Percentiles rank a stretch among this genome's conserved stretches.
Evolutionary conservation across 2,888 invertebrate genomes (phyloP).

Genomic region (Nezara viridula): DNA sequence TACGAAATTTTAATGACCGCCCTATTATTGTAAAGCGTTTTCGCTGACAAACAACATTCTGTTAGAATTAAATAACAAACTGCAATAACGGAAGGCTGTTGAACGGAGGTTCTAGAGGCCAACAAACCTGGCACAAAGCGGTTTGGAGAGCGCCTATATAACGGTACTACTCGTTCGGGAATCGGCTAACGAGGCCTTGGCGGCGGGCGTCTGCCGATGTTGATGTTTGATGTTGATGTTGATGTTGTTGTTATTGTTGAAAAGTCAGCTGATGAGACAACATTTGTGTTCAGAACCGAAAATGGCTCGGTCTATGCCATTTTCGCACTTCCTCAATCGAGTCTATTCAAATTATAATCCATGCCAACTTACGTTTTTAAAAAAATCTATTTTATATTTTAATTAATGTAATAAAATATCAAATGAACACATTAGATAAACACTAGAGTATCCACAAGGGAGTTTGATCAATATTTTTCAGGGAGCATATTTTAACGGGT

Average conservation of each 20-base stretch:
- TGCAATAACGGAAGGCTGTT: background rate
- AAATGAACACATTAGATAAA: too few relatives aligned
- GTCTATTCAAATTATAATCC: background rate
- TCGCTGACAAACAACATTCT: background rate
- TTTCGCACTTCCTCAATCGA: background rate
- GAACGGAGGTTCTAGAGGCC: background rate
- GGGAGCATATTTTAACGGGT: too few relatives aligned
- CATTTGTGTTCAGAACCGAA: background rate
- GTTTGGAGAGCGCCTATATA: slow-evolving; percentile 20
- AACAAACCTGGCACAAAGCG: slow-evolving; percentile 33
- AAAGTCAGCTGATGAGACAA: background rate
- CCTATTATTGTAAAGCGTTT: background rate
- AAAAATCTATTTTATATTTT: too few relatives aligned
- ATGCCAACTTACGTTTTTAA: too few relatives aligned
- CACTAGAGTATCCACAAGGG: too few relatives aligned
- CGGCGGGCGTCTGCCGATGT: background rate
- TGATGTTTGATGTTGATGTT: background rate
- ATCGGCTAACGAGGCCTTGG: background rate
- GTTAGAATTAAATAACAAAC: slow-evolving; percentile 3
- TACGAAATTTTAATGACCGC: background rate
- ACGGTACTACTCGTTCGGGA: background rate
- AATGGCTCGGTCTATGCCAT: background rate
- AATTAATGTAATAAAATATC: too few relatives aligned
- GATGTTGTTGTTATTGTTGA: background rate
- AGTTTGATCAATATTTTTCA: too few relatives aligned